Conservation (phyloP, 2,797 vertebrate species). For the Hippoglossus hippoglossus region DNA sequence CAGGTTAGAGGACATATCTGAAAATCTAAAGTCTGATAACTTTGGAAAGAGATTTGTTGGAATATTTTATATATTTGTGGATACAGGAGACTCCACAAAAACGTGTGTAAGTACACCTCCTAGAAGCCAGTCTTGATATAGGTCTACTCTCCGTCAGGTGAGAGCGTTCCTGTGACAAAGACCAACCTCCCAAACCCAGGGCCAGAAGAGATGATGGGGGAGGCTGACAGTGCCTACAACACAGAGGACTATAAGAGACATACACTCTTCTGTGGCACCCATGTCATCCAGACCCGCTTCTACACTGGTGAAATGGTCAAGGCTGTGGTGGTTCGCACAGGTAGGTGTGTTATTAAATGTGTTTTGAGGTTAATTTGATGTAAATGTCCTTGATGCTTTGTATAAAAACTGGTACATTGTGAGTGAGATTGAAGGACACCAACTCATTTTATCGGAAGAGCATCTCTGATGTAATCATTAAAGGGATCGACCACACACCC, state of each 20-base stretch:
- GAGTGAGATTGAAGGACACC: background rate
- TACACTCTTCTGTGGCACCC: slow-evolving; percentile 97
- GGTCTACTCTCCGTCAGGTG: slow-evolving; percentile 81
- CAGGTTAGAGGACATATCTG: slow-evolving; percentile 84
- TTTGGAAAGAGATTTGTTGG: background rate
- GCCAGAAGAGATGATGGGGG: slow-evolving; percentile 78
- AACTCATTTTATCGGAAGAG: background rate
- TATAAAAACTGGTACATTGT: background rate
- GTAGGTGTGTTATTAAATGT: slow-evolving; percentile 56
- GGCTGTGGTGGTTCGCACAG: slow-evolving; percentile 95
- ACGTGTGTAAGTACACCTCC: background rate
- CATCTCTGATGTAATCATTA: background rate
- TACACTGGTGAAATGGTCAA: slow-evolving; percentile 96
- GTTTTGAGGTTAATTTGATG: background rate
- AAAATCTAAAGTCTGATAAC: background rate
- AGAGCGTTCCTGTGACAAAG: slow-evolving; percentile 98
- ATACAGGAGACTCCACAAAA: background rate
- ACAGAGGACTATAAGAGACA: slow-evolving; percentile 93
- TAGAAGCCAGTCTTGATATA: slow-evolving; percentile 8
- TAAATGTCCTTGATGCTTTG: background rate
- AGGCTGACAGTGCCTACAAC: slow-evolving; percentile 83
- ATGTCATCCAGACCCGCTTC: slow-evolving; percentile 98
- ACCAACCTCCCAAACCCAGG: slow-evolving; percentile 93
- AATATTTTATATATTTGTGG: background rate
- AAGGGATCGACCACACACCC: background rate